A percentile compares a stretch with the other conserved stretches of the same genome.
These are phyloP conservation scores for Micrasema longulum DNA, from an alignment of 1,140 invertebrate genomes.

Conservation along the genomic window DNA sequence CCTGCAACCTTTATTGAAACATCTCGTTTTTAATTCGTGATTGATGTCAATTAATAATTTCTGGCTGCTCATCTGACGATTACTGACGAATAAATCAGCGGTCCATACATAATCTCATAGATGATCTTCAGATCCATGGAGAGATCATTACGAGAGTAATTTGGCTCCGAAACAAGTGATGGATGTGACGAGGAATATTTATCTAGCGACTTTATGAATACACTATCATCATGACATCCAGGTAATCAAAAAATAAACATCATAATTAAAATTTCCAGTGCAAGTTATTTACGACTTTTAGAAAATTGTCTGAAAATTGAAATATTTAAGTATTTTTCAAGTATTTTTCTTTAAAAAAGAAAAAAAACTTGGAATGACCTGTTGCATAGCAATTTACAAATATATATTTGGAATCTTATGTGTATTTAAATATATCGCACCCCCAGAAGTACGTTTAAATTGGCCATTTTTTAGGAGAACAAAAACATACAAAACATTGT, in stretches of 20 bases:
- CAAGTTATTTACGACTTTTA: not conserved
- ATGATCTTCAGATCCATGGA: not conserved
- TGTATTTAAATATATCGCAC: too few relatives aligned
- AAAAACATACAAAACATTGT: too few relatives aligned
- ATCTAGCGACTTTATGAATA: not conserved
- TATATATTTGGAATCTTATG: too few relatives aligned
- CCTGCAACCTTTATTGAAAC: too few relatives aligned
- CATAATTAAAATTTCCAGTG: too few relatives aligned
- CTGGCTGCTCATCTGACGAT: too few relatives aligned
- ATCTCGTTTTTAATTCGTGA: too few relatives aligned
- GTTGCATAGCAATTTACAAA: not conserved
- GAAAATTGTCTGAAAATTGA: not conserved
- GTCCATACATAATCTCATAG: not conserved
- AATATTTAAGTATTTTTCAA: not conserved
- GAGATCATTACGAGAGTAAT: not conserved
- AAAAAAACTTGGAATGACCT: too few relatives aligned
- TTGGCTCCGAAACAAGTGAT: not conserved
- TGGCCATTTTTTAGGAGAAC: too few relatives aligned
- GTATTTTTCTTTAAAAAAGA: not conserved
- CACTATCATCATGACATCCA: not conserved
- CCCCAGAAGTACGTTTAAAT: too few relatives aligned
- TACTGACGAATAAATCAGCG: too few relatives aligned
- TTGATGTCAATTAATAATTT: too few relatives aligned
- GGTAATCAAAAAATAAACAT: not conserved
- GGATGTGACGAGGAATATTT: not conserved